Evolutionary conservation across 1,140 invertebrate genomes (phyloP), one percentile per base, ranked within the genome.

Genomic region (Calephelis virginiensis): DNA sequence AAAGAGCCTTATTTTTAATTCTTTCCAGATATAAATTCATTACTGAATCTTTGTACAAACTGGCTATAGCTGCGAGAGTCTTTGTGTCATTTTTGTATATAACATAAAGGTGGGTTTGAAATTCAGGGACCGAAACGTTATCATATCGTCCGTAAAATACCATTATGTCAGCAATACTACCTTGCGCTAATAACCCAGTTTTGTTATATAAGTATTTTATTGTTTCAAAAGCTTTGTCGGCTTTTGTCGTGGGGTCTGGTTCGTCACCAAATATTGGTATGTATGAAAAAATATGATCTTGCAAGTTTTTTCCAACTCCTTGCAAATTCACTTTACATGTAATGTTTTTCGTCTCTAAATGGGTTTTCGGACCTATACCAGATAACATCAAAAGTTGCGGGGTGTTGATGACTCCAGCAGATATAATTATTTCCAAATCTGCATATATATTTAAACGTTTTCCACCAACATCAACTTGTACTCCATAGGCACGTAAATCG

Each of bases 401-500:
- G 28, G 28, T 28, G 28, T 28, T 28, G 28, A 28, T 28, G 5
- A 28, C 28, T 28, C 28, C 28, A 28, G 28, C 28, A 4, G 28
- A 28, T 28, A 28, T 3, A 28, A 28, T 28, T 28, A 28, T 4
- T 28, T 28, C 28, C 62, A 72, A 73, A 59, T 66, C 74, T 10
- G 80, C 76, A 48, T 67, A 72, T 1, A 75, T 69, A 48, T 63
- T 67, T 13, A 63, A 61, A 86, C 77, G 70, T 83, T 79, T 69
- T 6, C 94, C 95, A 70, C 95, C 91, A 49, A 83, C 80, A 40
- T 89, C 74, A 70, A 93, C 94, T 77, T 93, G 93, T 5, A 97
- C 93, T 28, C 28, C 28, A 28, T 28, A 28, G 3, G 28, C 28
- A 28, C 28, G 28, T 28, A 28, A 28, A 4, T 28, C 28, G 28